Evolutionary conservation across 2,797 vertebrate species (phyloP).

Genomic region (Acanthornis magna): DNA sequence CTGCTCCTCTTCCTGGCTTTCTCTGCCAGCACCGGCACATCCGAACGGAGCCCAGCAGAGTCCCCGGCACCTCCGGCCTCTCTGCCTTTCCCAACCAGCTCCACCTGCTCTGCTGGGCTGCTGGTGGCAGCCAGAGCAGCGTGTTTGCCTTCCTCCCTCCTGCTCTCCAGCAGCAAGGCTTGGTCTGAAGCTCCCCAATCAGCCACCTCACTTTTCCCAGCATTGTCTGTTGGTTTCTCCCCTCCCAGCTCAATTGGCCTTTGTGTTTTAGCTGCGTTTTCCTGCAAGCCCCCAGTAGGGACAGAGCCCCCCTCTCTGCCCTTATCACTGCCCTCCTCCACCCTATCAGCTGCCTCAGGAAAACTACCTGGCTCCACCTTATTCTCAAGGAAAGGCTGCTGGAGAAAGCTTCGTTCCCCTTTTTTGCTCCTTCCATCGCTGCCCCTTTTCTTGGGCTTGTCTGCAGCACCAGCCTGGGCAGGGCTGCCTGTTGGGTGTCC

Average conservation of each 20-base stretch:
- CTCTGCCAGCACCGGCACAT: background rate
- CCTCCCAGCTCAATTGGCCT: rapidly evolving
- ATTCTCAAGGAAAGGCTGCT: background rate
- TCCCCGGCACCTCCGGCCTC: background rate
- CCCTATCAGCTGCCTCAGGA: background rate
- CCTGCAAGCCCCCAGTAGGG: background rate
- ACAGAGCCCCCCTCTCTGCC: background rate
- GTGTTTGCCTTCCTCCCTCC: background rate
- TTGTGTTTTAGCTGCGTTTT: background rate
- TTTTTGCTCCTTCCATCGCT: slow-evolving; percentile 28
- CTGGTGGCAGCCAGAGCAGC: background rate
- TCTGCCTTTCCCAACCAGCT: background rate
- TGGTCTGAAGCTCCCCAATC: background rate
- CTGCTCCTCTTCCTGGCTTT: slow-evolving; percentile 62
- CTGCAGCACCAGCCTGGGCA: background rate
- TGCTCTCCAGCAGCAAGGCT: background rate
- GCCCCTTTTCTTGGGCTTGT: slow-evolving; percentile 4
- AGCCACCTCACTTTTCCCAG: background rate
- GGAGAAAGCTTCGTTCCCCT: slow-evolving; percentile 25
- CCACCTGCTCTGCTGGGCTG: background rate
- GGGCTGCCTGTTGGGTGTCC: rapidly evolving
- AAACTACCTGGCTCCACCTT: background rate
- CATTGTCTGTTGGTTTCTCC: background rate
- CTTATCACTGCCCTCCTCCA: background rate
- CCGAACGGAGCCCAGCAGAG: rapidly evolving